phyloP scores from a whole-genome alignment of 2,113 vertebrate genomes.

The Microcebus jonahi region DNA sequence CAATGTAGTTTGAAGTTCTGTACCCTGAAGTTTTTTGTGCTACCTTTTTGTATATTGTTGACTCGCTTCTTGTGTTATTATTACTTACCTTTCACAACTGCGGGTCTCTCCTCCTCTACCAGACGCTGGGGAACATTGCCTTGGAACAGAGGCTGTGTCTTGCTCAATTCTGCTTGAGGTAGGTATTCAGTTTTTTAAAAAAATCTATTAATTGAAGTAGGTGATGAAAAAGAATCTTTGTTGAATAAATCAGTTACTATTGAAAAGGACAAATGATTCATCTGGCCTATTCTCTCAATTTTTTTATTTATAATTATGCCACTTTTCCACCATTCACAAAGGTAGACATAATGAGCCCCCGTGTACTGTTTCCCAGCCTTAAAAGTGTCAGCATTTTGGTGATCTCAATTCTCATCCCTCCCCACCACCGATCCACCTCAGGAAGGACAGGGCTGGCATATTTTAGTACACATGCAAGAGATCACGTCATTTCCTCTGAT shows the following conservation, averaged over 20 bases:
- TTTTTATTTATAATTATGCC: constrained; percentile 30
- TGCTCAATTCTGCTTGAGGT: neutral
- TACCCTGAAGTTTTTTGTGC: neutral
- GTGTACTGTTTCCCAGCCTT: neutral
- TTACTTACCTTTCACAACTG: neutral
- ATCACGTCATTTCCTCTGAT: neutral
- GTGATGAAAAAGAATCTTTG: neutral
- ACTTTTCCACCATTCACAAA: neutral
- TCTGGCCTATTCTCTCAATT: neutral
- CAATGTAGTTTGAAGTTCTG: neutral
- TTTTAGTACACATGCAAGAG: constrained; percentile 31
- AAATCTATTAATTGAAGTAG: neutral
- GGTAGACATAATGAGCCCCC: neutral
- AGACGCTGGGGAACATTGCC: neutral
- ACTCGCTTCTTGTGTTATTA: neutral
- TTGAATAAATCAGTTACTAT: constrained; percentile 1
- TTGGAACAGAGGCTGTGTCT: neutral
- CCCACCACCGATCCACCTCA: neutral
- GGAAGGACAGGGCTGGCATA: neutral
- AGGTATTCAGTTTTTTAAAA: neutral
- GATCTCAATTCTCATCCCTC: neutral
- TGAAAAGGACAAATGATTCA: constrained; percentile 6
- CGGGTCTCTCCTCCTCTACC: neutral
- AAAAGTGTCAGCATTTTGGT: neutral
- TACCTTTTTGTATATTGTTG: neutral